Conservation (phyloP, 2,888 invertebrate genomes). For the Lepidochrysops patricia region DNA sequence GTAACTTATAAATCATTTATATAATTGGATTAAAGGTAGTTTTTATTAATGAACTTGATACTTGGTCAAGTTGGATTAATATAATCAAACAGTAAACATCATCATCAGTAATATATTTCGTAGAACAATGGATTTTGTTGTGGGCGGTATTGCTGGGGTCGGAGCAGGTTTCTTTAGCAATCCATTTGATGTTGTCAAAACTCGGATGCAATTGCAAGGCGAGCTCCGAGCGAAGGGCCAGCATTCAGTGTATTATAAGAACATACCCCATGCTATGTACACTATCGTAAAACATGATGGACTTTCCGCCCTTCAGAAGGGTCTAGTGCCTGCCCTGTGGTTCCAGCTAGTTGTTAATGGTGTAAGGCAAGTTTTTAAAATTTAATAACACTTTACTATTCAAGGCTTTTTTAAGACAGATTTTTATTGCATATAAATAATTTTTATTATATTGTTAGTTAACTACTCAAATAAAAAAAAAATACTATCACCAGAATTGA, state of each 20-base stretch:
- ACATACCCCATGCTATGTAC: constrained; percentile 86
- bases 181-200: constrained; percentile 92
- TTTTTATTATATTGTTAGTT: background rate
- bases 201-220: constrained; percentile 91
- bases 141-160: constrained; percentile 83
- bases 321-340: constrained; percentile 86
- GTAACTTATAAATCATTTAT: no score
- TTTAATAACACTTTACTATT: background rate
- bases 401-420: no score
- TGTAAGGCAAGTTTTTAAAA: constrained; percentile 53
- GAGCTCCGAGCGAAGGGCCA: constrained; percentile 81
- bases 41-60: no score
- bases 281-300: constrained; percentile 86
- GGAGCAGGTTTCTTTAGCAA: constrained; percentile 90
- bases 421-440: no score
- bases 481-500: no score
- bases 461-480: no score
- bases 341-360: constrained; percentile 83
- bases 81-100: no score
- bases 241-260: constrained; percentile 77
- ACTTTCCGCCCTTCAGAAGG: constrained; percentile 81
- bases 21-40: no score
- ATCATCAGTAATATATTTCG: constrained; percentile 15
- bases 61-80: no score
- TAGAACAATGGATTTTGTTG: constrained; percentile 80